Evolutionary conservation across 2,797 vertebrate species (phyloP).

Genomic region (Platalea minor): DNA sequence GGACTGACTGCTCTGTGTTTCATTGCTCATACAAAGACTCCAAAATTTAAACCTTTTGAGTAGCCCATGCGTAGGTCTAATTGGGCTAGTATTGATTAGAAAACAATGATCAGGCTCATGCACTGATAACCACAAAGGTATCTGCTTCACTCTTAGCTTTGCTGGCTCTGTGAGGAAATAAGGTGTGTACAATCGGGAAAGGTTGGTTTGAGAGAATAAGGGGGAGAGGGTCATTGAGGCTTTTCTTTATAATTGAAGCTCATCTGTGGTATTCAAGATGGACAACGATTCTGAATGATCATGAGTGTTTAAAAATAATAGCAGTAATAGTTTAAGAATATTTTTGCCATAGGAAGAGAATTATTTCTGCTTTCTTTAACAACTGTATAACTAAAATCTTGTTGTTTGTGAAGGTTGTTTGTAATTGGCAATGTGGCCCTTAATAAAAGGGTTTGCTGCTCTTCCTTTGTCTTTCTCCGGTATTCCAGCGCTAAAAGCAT

Average conservation of each 20-base stretch:
- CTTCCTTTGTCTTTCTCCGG: not conserved
- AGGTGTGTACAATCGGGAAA: not conserved
- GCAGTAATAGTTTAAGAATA: not conserved
- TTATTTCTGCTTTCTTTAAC: slow-evolving; percentile 19
- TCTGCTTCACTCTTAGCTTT: not conserved
- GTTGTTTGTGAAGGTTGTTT: not conserved
- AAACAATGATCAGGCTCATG: not conserved
- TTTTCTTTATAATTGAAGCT: not conserved
- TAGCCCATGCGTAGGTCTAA: not conserved
- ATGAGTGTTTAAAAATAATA: not conserved
- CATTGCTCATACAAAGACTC: not conserved
- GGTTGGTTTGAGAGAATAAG: not conserved
- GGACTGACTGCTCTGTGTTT: not conserved
- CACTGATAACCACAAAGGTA: not conserved
- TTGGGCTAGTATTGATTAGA: not conserved
- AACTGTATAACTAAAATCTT: not conserved
- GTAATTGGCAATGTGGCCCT: not conserved
- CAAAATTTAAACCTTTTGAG: not conserved
- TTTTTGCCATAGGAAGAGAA: not conserved
- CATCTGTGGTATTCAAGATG: not conserved
- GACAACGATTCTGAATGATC: not conserved
- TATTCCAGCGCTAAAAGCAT: not conserved
- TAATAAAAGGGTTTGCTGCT: not conserved
- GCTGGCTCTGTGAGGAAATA: not conserved
- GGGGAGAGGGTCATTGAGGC: not conserved